These are phyloP conservation scores for Halictus rubicundus DNA, from an alignment of 1,140 invertebrate genomes.

Conservation along the genomic window DNA sequence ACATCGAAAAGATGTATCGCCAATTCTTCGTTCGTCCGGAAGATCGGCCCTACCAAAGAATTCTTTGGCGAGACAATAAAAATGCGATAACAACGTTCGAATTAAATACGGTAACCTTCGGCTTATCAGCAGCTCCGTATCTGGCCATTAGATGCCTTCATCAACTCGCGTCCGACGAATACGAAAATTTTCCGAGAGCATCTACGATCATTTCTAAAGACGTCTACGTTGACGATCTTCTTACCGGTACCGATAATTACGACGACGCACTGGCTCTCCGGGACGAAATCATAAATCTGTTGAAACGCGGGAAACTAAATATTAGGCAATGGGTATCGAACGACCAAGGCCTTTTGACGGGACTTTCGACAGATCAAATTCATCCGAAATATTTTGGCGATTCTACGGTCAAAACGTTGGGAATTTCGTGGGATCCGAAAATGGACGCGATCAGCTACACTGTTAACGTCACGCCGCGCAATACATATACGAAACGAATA, in stretches of 20 bases:
- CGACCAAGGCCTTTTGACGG: not conserved
- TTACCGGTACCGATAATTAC: not conserved
- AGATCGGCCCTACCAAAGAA: not conserved
- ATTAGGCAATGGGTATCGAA: constrained; percentile 1
- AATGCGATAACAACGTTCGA: not conserved
- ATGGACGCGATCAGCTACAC: too few species aligned
- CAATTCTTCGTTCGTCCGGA: not conserved
- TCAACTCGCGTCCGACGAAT: constrained; percentile 2
- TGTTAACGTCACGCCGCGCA: too few species aligned
- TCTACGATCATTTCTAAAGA: not conserved
- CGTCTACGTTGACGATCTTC: constrained; percentile 17
- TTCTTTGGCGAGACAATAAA: not conserved
- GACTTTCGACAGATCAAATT: not conserved
- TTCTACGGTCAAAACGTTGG: not conserved
- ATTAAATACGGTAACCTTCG: not conserved
- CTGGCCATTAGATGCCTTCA: not conserved
- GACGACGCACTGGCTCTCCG: not conserved
- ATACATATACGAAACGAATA: too few species aligned
- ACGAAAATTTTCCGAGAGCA: not conserved
- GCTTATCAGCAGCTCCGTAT: not conserved
- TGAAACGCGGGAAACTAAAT: not conserved
- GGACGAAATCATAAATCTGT: not conserved
- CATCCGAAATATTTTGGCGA: not conserved
- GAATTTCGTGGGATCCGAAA: not conserved
- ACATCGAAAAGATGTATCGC: constrained; percentile 18